Percentiles rank a stretch among this genome's conserved stretches.
phyloP scores from a whole-genome alignment of 2,113 vertebrate genomes.

The Scophthalmus maximus region DNA sequence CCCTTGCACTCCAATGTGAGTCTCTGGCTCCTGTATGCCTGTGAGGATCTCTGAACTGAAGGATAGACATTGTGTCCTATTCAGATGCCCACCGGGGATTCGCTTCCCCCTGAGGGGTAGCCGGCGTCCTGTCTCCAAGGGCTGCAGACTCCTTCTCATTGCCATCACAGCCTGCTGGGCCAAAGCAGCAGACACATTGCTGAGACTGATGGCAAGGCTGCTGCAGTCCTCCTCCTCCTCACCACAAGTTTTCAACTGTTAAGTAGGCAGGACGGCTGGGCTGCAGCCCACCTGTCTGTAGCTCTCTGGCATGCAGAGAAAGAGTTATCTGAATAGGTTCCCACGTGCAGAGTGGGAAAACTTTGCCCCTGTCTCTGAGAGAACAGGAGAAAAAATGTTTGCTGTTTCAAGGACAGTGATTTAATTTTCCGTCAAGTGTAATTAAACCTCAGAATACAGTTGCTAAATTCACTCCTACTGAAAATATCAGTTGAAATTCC shows the following conservation, averaged over 20 bases:
- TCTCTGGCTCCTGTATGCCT: conserved; percentile 1
- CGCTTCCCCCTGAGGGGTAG: conserved; percentile 40
- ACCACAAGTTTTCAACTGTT: conserved; percentile 41
- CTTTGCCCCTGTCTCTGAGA: conserved; percentile 23
- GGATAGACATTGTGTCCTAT: conserved; percentile 35
- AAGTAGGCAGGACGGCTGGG: conserved; percentile 52
- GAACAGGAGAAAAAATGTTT: conserved; percentile 21
- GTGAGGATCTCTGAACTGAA: conserved; percentile 16
- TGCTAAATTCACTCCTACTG: conserved; percentile 27
- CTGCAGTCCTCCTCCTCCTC: conserved; percentile 47
- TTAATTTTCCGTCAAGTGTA: conserved; percentile 20
- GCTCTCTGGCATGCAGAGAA: conserved; percentile 30
- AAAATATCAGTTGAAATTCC: conserved; percentile 27
- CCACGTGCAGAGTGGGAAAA: conserved; percentile 48
- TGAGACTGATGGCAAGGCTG: conserved; percentile 51
- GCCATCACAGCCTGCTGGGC: conserved; percentile 50
- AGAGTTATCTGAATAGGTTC: conserved; percentile 52
- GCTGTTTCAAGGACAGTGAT: conserved; percentile 40
- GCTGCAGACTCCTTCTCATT: conserved; percentile 49
- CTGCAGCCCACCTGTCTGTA: conserved; percentile 49
- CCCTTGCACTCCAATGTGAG: conserved; percentile 21
- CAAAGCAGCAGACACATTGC: conserved; percentile 36
- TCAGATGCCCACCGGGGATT: conserved; percentile 36
- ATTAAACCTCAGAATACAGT: conserved; percentile 46
- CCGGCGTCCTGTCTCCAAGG: conserved; percentile 57